These are phyloP conservation scores for Solenopsis invicta DNA, from an alignment of 1,140 invertebrate species.

Conservation along the genomic window DNA sequence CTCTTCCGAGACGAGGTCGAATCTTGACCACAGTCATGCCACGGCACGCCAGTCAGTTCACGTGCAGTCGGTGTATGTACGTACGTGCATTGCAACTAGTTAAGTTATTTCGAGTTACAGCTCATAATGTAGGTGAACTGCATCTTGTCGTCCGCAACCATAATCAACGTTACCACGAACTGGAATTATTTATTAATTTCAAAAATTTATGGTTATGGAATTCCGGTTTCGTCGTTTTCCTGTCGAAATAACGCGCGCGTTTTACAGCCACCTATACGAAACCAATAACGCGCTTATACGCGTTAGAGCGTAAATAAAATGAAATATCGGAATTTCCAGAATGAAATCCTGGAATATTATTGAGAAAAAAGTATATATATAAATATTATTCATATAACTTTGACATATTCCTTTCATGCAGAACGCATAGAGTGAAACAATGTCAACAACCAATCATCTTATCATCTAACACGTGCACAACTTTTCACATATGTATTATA, in stretches of 20 bases:
- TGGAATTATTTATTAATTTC: constrained; percentile 53
- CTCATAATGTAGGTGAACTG: constrained; percentile 41
- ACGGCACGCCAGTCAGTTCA: background rate
- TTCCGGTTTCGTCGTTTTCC: constrained; percentile 48
- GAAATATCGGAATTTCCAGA: constrained; percentile 30
- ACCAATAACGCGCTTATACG: constrained; percentile 43
- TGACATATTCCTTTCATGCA: background rate
- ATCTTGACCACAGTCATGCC: constrained; percentile 22
- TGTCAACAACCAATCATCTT: background rate
- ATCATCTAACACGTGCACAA: background rate
- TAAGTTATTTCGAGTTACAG: constrained; percentile 46
- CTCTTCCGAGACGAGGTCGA: constrained; percentile 29
- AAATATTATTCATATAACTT: constrained; percentile 50
- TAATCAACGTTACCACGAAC: background rate
- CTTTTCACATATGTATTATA: background rate
- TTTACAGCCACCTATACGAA: constrained; percentile 33
- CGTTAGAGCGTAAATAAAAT: constrained; percentile 55
- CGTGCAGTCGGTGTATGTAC: background rate
- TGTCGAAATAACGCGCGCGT: constrained; percentile 46
- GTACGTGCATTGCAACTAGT: background rate
- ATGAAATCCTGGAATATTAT: constrained; percentile 20
- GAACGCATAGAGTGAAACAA: background rate
- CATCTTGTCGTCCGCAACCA: constrained; percentile 36
- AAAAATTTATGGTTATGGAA: constrained; percentile 50
- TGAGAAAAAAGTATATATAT: background rate